Percentiles rank a stretch among this genome's conserved stretches.
Evolutionary conservation across 1,140 invertebrate genomes (phyloP).

Genomic region (Drosophila lacertosa): DNA sequence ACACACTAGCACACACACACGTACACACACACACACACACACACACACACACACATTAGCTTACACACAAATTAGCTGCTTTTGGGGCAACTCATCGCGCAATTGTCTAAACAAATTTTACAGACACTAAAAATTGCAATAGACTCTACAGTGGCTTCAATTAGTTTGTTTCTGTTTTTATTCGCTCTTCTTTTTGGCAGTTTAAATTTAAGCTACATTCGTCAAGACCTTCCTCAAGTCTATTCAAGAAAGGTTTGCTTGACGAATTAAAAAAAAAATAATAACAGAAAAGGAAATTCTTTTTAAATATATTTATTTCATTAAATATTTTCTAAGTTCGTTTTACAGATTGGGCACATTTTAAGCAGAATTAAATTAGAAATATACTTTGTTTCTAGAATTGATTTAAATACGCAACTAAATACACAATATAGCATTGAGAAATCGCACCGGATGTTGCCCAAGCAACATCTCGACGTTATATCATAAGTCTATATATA

Average conservation of each 20-base stretch:
- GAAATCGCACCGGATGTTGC: conserved; percentile 8
- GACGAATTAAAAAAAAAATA: too few relatives aligned
- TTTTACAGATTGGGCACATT: too few relatives aligned
- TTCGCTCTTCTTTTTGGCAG: too few relatives aligned
- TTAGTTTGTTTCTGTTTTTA: background rate
- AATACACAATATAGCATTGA: background rate
- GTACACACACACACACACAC: background rate
- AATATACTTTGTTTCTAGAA: too few relatives aligned
- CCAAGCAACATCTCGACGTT: conserved; percentile 1
- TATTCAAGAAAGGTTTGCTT: too few relatives aligned
- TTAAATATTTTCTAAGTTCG: too few relatives aligned
- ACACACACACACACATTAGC: conserved; percentile 7
- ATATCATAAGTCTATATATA: conserved; percentile 9
- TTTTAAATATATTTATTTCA: too few relatives aligned
- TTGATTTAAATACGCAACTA: background rate
- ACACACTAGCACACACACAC: conserved; percentile 30
- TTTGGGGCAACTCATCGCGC: conserved; percentile 25
- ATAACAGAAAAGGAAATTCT: too few relatives aligned
- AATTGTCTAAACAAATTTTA: conserved; percentile 47
- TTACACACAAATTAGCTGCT: conserved; percentile 22
- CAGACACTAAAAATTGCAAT: conserved; percentile 39
- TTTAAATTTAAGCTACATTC: too few relatives aligned
- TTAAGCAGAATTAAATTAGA: too few relatives aligned
- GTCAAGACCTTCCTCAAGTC: too few relatives aligned
- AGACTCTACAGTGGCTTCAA: conserved; percentile 16